A percentile compares a stretch with the other conserved stretches of the same genome.
These are phyloP conservation scores for Himalopsyche phryganea DNA, from an alignment of 1,140 invertebrate species.

Conservation along the genomic window DNA sequence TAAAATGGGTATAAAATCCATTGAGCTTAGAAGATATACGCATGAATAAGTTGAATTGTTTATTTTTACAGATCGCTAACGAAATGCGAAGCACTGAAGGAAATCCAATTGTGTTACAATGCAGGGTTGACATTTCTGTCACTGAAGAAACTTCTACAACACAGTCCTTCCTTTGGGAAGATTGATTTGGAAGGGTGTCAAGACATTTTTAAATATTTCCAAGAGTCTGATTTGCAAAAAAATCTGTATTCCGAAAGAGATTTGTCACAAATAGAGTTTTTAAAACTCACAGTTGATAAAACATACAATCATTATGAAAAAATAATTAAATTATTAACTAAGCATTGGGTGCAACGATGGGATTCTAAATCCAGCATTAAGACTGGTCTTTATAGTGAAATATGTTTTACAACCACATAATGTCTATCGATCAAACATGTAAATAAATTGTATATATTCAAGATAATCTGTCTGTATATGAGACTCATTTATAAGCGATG, in stretches of 20 bases:
- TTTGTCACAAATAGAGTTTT: conserved; percentile 12
- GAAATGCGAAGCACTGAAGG: conserved; percentile 44
- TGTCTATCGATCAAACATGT: too few species aligned
- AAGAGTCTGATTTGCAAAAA: conserved; percentile 45
- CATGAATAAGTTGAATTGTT: too few species aligned
- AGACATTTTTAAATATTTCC: conserved; percentile 50
- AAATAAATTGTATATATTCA: too few species aligned
- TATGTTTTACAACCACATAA: too few species aligned
- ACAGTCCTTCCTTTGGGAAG: conserved; percentile 46
- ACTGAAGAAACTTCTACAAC: conserved; percentile 48
- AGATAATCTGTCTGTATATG: too few species aligned
- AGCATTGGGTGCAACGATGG: neutral
- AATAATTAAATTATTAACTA: neutral
- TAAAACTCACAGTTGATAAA: conserved; percentile 13
- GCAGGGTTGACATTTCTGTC: conserved; percentile 44
- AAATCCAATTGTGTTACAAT: conserved; percentile 44
- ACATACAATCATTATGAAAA: neutral
- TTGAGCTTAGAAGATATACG: too few species aligned
- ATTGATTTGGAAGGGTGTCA: conserved; percentile 48
- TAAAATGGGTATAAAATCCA: too few species aligned
- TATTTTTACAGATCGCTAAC: conserved; percentile 39
- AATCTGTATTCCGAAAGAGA: conserved; percentile 46
- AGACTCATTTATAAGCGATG: too few species aligned
- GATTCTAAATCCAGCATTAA: neutral
- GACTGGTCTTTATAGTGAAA: too few species aligned